Conservation (phyloP, 2,888 invertebrate genomes). For the Helleia helle region DNA sequence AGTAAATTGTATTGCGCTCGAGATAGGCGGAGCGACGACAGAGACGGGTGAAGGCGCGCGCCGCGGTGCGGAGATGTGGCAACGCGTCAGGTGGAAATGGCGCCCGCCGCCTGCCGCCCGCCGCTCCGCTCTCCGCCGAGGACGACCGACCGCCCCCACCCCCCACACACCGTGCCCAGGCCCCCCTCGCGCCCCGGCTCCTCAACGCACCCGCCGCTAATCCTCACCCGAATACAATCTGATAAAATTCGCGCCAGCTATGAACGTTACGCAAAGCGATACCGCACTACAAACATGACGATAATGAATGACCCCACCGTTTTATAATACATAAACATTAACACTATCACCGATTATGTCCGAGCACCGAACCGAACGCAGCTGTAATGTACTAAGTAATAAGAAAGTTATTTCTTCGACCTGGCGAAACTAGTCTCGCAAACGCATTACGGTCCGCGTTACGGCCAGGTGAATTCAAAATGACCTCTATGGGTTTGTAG, state of each 20-base stretch:
- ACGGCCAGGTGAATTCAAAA: conserved; percentile 71
- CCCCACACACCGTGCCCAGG: conserved; percentile 34
- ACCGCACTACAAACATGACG: conserved; percentile 55
- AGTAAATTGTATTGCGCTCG: conserved; percentile 66
- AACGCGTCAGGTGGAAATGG: conserved; percentile 73
- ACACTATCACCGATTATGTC: conserved; percentile 39
- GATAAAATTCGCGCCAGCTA: conserved; percentile 74
- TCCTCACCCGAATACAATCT: conserved; percentile 69
- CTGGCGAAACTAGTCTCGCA: conserved; percentile 71
- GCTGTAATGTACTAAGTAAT: conserved; percentile 47
- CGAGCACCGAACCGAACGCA: conserved; percentile 45
- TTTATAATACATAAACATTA: conserved; percentile 52
- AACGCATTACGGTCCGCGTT: conserved; percentile 69
- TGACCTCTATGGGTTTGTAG: conserved; percentile 72
- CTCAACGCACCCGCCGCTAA: conserved; percentile 50
- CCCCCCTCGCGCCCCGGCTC: conserved; percentile 28
- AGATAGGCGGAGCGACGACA: conserved; percentile 63
- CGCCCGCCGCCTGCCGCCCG: conserved; percentile 55
- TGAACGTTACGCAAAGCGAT: conserved; percentile 70
- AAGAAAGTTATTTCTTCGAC: conserved; percentile 72
- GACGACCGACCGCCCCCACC: conserved; percentile 42
- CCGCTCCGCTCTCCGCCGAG: conserved; percentile 54
- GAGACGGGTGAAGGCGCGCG: conserved; percentile 58
- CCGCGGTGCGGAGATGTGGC: conserved; percentile 62
- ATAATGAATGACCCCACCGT: conserved; percentile 65